These are phyloP conservation scores for Brassicogethes aeneus DNA, from an alignment of 2,888 invertebrate genomes.

Conservation along the genomic window DNA sequence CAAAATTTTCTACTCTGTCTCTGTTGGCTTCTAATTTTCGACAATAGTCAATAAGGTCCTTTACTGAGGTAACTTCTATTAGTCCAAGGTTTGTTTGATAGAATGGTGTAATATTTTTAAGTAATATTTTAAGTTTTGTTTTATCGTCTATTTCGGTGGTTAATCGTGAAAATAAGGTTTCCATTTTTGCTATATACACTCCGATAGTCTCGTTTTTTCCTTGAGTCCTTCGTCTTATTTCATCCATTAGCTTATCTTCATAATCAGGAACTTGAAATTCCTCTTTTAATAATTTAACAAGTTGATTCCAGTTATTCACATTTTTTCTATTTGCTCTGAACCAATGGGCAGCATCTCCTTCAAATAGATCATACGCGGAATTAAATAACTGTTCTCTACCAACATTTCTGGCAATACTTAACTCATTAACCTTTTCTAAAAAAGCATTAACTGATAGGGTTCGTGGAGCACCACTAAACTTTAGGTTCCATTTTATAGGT, in stretches of 20 bases:
- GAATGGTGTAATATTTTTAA: conserved; percentile 7
- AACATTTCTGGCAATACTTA: conserved; percentile 1
- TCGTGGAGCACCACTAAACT: conserved; percentile 5
- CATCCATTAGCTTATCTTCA: conserved; percentile 7
- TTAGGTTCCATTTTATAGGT: conserved; percentile 7
- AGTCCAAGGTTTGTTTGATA: conserved; percentile 8
- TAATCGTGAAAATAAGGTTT: conserved; percentile 8
- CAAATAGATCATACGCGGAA: background rate
- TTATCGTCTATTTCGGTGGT: conserved; percentile 8
- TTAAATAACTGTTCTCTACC: conserved; percentile 2
- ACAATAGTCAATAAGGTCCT: conserved; percentile 4
- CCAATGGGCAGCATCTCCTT: background rate
- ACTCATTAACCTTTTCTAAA: conserved; percentile 2
- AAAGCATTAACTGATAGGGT: conserved; percentile 7
- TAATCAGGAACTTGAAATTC: conserved; percentile 4
- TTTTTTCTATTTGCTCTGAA: background rate
- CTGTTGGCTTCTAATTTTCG: conserved; percentile 5
- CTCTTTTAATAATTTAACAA: conserved; percentile 1
- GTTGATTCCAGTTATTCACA: background rate
- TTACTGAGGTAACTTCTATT: conserved; percentile 6
- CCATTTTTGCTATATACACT: conserved; percentile 9
- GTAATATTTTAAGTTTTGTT: conserved; percentile 9
- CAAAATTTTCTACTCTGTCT: conserved; percentile 5
- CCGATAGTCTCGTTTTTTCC: conserved; percentile 9
- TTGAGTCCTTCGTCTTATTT: conserved; percentile 7